phyloP scores from a whole-genome alignment of 2,113 vertebrate genomes.

The Bettongia penicillata region DNA sequence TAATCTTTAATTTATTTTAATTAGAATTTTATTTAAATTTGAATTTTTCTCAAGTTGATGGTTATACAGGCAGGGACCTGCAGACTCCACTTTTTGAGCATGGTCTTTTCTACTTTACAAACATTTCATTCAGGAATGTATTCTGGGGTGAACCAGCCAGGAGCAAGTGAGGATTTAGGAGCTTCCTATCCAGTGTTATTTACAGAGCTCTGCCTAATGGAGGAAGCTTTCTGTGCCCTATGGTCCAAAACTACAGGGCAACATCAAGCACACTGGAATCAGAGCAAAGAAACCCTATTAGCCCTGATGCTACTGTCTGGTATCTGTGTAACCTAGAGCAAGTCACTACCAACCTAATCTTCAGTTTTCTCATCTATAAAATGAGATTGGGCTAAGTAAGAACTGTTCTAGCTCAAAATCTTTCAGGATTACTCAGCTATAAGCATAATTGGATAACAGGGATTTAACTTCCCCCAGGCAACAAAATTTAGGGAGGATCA shows the following conservation, averaged over 20 bases:
- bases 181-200: not conserved
- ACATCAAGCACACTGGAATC: not conserved
- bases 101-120: not conserved
- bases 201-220: not conserved
- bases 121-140: constrained; percentile 3
- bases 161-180: not conserved
- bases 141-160: not conserved
- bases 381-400: not conserved
- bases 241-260: not conserved
- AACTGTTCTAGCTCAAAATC: not conserved
- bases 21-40: constrained; percentile 47
- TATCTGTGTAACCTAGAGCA: not conserved
- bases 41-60: not conserved
- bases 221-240: not conserved
- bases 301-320: not conserved
- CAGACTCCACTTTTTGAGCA: constrained; percentile 1
- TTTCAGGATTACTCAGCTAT: not conserved
- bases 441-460: not conserved
- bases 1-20: constrained; percentile 27
- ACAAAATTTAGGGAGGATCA: not conserved
- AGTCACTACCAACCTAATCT: not conserved
- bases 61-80: not conserved
- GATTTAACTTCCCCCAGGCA: not conserved
- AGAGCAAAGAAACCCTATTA: not conserved
- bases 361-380: not conserved